Base-by-base conservation (phyloP, 2,113 vertebrate genomes). In the Cyphomyrus plagiostoma region DNA sequence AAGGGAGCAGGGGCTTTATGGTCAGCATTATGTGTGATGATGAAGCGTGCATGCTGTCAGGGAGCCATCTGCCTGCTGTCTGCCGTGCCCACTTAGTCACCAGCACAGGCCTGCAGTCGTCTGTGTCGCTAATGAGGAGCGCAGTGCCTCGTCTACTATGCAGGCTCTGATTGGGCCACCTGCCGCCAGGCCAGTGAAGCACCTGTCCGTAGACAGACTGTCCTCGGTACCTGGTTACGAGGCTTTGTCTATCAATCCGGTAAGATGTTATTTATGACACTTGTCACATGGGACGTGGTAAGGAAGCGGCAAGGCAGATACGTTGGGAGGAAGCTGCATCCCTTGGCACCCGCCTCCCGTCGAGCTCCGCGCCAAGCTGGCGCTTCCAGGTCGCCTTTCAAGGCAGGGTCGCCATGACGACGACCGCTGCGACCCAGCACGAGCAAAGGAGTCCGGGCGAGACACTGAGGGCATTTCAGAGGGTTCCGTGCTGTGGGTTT, bases 21-120 rank as follows among this genome's bases (percentile, higher is more conserved):
- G 87, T 49, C 58, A 26, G 49, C 77, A 50, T 85, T 88, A 48
- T 52, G 46, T 66, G 77, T 90, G 83, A 90, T 90, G 89, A 90
- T 49, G 48, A 90, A 49, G 88, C 89, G 89, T 87, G 39, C 74
- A 21, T 35, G 49, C 49, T 56, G 86, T 50, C 17, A 39, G 30
- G 35, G 86, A 87, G 19, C 49, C 87, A 66, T 90, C 90, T 90
- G 90, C 49, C 77, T 88, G 17, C 77, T 42, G 74, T 66, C 86
- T 58, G 77, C 39, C 1, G 21, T 26, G 49, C 77, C 77, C n/a
- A 88, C 42, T 62, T 58, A 49, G 48, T 83, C 86, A 53, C 50
- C 11, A 46, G 7, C 26, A 23, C 52, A 88, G 77, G 19, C 23
- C 48, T 88, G 23, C 87, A 50, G 39, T 88, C 84, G 30, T 80